Evolutionary conservation across 2,797 vertebrate species (phyloP), one percentile per base, ranked within the genome.

Genomic region (Scolopax bukidnonensis): DNA sequence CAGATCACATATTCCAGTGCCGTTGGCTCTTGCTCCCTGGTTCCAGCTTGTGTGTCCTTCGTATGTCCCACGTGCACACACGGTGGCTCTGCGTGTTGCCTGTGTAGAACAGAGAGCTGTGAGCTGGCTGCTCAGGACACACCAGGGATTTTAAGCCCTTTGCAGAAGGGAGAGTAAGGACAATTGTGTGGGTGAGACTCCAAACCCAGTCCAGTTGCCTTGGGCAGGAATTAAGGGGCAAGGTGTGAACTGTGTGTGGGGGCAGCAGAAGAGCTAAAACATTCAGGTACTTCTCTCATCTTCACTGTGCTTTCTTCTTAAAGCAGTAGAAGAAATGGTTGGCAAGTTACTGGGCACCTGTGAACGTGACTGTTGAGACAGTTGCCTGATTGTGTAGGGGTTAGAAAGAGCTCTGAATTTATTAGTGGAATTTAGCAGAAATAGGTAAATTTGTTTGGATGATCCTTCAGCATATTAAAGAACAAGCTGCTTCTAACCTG

Each of bases 221-320:
- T 84, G 89, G 85, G 89, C 87, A 89, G 88, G 88, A 93, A 73
- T 94, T 96, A 90, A 80, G 78, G 84, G 84, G 71, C 80, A 89
- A 95, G 64, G 75, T 94, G 86, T 54, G 84, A 92, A 59, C 53
- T 21, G 23, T 54, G 60, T 24, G 57, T 8, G 74, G 64, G 48
- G 90, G 71, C 18, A 91, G 82, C 76, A 94, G 56, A 68, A 51
- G 71, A 92, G 56, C 56, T 68, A 30, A 79, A 64, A 6, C 50
- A 43, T 51, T 84, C 76, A 33, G 33, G 61, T 33, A 28, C 25
- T 48, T 28, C 57, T 67, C 50, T 91, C 38, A 27, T 69, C 78
- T 79, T 69, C 16, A 16, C 47, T 77, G 76, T 36, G 18, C 51
- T 76, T 73, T 77, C 7, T 48, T 85, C 74, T 90, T 68, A 54